A percentile compares a stretch with the other conserved stretches of the same genome.
phyloP scores from a whole-genome alignment of 2,888 invertebrate genomes.

The Drosophila vallismaia region DNA sequence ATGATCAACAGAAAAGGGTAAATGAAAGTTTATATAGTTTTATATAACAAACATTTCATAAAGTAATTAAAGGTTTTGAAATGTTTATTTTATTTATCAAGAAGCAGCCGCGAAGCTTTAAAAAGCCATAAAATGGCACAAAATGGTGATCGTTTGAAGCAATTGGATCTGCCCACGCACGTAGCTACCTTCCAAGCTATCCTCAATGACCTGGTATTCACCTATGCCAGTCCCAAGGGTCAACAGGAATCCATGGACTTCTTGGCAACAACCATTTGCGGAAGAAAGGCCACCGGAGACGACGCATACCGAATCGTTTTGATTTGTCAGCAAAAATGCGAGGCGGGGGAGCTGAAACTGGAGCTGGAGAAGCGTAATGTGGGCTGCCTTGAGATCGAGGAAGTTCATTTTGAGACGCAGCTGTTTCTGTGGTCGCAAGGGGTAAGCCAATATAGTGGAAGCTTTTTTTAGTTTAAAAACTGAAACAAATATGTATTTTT shows the following conservation, averaged over 20 bases:
- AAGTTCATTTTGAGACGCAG: not conserved
- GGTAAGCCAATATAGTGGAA: not conserved
- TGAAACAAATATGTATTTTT: too few relatives aligned
- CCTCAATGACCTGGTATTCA: not conserved
- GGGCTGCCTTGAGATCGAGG: not conserved
- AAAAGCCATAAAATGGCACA: not conserved
- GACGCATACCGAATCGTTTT: conserved; percentile 3
- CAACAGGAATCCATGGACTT: not conserved
- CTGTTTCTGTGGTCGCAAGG: conserved; percentile 12
- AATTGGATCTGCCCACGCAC: not conserved
- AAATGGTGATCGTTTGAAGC: not conserved
- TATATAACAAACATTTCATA: not conserved
- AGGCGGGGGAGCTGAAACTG: conserved; percentile 10
- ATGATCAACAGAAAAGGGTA: not conserved
- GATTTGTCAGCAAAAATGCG: conserved; percentile 21
- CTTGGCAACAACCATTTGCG: conserved; percentile 3
- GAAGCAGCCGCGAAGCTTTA: not conserved
- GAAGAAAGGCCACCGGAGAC: not conserved
- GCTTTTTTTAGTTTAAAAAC: too few relatives aligned
- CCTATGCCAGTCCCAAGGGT: not conserved
- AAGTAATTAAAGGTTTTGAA: not conserved
- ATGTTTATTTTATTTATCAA: not conserved
- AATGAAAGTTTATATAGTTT: not conserved
- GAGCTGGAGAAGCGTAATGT: conserved; percentile 14
- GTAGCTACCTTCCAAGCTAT: conserved; percentile 2